Evolutionary conservation across 2,113 vertebrate species (phyloP).

Genomic region (Microtus oregoni): DNA sequence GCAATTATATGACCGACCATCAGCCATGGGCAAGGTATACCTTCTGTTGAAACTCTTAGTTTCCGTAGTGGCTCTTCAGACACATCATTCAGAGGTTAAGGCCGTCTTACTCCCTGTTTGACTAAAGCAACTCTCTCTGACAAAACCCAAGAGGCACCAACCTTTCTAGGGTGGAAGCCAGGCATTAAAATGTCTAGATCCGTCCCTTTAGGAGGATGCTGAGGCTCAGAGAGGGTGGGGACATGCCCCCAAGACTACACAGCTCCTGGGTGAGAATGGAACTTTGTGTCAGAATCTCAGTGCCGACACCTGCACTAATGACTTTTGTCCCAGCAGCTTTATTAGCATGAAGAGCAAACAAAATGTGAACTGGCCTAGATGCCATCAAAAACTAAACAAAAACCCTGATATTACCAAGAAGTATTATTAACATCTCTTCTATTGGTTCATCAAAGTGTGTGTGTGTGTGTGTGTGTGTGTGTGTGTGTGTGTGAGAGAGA

Average conservation of each 20-base stretch:
- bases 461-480: neutral
- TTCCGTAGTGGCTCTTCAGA: neutral
- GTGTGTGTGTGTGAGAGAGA: too few species aligned
- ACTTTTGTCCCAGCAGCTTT: neutral
- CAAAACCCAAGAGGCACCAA: neutral
- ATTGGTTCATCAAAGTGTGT: neutral
- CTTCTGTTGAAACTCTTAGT: too few species aligned
- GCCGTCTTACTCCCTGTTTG: neutral
- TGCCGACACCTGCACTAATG: fast-evolving
- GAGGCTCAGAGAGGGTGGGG: neutral
- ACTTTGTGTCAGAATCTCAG: neutral
- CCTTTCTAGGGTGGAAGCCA: neutral
- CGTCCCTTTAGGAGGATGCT: fast-evolving
- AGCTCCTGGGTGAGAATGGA: neutral
- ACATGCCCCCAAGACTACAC: neutral
- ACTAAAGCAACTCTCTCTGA: neutral
- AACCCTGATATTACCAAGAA: neutral
- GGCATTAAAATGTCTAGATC: neutral
- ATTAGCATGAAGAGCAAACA: neutral
- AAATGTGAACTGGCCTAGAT: neutral
- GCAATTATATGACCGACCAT: neutral
- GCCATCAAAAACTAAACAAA: neutral
- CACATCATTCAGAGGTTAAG: neutral
- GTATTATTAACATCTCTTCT: neutral
- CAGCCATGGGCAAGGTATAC: neutral